Percentiles rank a stretch among this genome's conserved stretches.
phyloP scores from a whole-genome alignment of 2,797 vertebrate genomes.

The Chromis chromis region DNA sequence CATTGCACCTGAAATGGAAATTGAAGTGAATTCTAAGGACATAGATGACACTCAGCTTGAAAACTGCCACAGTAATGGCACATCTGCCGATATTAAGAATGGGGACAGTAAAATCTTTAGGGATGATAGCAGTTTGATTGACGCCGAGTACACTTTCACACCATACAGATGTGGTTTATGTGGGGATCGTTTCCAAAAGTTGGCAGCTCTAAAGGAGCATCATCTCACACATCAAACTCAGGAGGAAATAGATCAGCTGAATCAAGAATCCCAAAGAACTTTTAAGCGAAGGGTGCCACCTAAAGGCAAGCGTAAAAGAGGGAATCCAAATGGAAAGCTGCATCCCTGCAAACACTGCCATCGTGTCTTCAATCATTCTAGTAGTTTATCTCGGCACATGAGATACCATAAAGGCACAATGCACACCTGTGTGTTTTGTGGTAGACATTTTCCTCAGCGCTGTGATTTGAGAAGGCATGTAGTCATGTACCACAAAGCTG shows the following conservation, averaged over 20 bases:
- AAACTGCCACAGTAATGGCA: conserved; percentile 68
- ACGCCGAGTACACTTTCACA: conserved; percentile 58
- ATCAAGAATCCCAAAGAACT: conserved; percentile 68
- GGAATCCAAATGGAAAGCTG: conserved; percentile 77
- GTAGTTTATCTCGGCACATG: conserved; percentile 88
- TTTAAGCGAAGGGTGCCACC: conserved; percentile 56
- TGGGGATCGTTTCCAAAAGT: conserved; percentile 82
- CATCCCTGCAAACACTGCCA: conserved; percentile 86
- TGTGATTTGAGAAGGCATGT: conserved; percentile 86
- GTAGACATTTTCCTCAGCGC: conserved; percentile 85
- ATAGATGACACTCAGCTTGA: conserved; percentile 49
- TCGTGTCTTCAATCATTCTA: conserved; percentile 87
- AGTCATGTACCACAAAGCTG: conserved; percentile 84
- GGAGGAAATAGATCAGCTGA: conserved; percentile 78
- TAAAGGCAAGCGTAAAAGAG: conserved; percentile 70
- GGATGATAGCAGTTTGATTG: conserved; percentile 32
- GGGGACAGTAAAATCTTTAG: conserved; percentile 46
- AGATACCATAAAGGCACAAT: conserved; percentile 87
- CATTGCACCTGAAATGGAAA: conserved; percentile 60
- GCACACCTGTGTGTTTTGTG: conserved; percentile 85
- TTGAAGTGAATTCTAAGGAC: conserved; percentile 56
- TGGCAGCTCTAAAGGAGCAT: conserved; percentile 82
- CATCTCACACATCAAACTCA: conserved; percentile 83
- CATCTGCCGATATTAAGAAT: conserved; percentile 58
- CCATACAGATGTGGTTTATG: conserved; percentile 86